phyloP scores from a whole-genome alignment of 2,113 vertebrate species.

The Chionodraco myersi region DNA sequence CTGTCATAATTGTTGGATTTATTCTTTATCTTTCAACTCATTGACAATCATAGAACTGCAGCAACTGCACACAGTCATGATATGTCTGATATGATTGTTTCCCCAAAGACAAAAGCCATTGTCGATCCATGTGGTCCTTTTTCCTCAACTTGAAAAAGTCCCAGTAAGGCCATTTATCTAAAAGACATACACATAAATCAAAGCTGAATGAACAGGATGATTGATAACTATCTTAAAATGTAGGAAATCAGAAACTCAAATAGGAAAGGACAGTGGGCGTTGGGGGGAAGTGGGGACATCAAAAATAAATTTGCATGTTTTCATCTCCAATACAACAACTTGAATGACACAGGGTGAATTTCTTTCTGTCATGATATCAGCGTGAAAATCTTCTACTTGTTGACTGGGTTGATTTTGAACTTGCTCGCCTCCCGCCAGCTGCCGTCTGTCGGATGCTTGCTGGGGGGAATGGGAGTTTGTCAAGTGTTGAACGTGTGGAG shows the following conservation, averaged over 20 bases:
- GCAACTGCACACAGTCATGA: no score
- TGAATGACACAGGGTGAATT: background rate
- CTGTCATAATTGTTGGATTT: no score
- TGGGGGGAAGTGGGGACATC: background rate
- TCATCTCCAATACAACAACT: background rate
- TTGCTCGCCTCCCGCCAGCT: conserved; percentile 47
- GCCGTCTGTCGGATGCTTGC: conserved; percentile 55
- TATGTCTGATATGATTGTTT: no score
- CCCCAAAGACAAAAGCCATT: no score
- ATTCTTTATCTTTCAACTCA: no score
- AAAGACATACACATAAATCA: no score
- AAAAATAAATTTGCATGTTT: background rate
- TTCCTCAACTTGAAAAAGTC: no score
- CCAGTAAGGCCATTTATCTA: no score
- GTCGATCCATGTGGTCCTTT: no score
- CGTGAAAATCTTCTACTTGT: conserved; percentile 37
- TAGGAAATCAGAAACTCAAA: background rate
- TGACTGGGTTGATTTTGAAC: conserved; percentile 38
- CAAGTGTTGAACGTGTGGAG: conserved; percentile 27
- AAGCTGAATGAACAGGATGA: no score
- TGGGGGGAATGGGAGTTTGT: conserved; percentile 41
- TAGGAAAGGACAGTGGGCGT: background rate
- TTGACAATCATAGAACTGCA: no score
- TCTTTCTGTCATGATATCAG: conserved; percentile 26
- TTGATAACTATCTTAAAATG: background rate